Evolutionary conservation across 2,888 invertebrate species (phyloP).

Genomic region (Xanthorhoe designata): DNA sequence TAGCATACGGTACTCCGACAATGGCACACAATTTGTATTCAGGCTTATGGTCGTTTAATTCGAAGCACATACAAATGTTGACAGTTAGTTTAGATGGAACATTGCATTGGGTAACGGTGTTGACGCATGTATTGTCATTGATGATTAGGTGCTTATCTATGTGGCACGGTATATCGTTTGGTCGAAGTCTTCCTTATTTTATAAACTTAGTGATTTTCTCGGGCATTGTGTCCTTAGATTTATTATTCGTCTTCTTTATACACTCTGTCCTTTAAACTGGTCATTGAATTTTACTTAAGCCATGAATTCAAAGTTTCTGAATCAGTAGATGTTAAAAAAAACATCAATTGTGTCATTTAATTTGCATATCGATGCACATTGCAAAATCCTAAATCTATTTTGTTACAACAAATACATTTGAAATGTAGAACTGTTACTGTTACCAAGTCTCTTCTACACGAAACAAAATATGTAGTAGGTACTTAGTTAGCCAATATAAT

Average conservation of each 20-base stretch:
- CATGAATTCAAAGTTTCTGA: no score
- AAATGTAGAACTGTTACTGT: no score
- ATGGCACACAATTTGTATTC: slow-evolving; percentile 44
- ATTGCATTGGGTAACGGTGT: slow-evolving; percentile 63
- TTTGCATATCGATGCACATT: no score
- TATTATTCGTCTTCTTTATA: background rate
- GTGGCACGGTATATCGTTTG: slow-evolving; percentile 12
- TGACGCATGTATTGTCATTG: slow-evolving; percentile 41
- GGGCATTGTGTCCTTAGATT: background rate
- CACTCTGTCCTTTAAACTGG: background rate
- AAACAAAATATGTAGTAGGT: no score
- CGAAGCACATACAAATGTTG: slow-evolving; percentile 55
- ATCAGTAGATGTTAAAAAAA: no score
- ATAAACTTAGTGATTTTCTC: background rate
- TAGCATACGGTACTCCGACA: slow-evolving; percentile 27
- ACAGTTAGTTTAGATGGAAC: slow-evolving; percentile 72
- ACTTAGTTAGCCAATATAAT: no score
- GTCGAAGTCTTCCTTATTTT: slow-evolving; percentile 12
- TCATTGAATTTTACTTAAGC: no score
- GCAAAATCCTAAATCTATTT: no score
- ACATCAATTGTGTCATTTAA: no score
- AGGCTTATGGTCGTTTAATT: slow-evolving; percentile 42
- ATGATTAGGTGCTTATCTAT: slow-evolving; percentile 30
- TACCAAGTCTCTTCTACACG: no score
- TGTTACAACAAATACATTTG: no score